phyloP scores from a whole-genome alignment of 2,113 vertebrate genomes.

The Merops nubicus region DNA sequence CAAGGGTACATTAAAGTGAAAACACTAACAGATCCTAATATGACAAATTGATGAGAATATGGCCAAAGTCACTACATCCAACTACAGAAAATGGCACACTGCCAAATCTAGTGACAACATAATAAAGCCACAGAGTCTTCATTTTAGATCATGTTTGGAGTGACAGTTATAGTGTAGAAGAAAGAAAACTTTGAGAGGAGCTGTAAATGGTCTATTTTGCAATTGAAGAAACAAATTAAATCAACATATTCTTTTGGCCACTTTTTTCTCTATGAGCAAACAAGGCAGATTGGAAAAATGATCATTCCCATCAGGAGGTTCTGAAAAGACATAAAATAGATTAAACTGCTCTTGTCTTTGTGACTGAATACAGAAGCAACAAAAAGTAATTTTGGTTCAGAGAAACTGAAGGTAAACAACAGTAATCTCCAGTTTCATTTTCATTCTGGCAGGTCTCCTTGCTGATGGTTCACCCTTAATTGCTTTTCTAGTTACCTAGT shows the following conservation, averaged over 20 bases:
- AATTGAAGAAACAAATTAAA: slow-evolving; percentile 1
- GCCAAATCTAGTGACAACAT: neutral
- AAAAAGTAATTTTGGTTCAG: slow-evolving; percentile 66
- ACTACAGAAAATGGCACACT: neutral
- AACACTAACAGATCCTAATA: neutral
- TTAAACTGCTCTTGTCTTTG: slow-evolving; percentile 58
- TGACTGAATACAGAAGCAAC: slow-evolving; percentile 51
- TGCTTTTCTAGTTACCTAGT: slow-evolving; percentile 63
- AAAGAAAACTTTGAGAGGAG: neutral
- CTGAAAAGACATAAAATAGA: slow-evolving; percentile 14
- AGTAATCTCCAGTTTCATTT: slow-evolving; percentile 65
- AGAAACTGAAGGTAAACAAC: slow-evolving; percentile 65
- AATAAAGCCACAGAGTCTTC: neutral
- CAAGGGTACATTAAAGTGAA: neutral
- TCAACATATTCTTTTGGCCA: neutral
- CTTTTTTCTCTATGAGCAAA: slow-evolving; percentile 17
- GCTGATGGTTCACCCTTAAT: slow-evolving; percentile 49
- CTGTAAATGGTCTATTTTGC: neutral
- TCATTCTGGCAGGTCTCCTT: slow-evolving; percentile 41
- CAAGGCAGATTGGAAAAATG: slow-evolving; percentile 24
- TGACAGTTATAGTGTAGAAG: neutral
- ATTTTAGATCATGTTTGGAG: neutral
- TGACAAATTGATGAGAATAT: neutral
- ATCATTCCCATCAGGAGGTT: slow-evolving; percentile 30
- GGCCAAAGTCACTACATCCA: neutral